phyloP scores from a whole-genome alignment of 1,140 invertebrate genomes.

The Prorops nasuta region DNA sequence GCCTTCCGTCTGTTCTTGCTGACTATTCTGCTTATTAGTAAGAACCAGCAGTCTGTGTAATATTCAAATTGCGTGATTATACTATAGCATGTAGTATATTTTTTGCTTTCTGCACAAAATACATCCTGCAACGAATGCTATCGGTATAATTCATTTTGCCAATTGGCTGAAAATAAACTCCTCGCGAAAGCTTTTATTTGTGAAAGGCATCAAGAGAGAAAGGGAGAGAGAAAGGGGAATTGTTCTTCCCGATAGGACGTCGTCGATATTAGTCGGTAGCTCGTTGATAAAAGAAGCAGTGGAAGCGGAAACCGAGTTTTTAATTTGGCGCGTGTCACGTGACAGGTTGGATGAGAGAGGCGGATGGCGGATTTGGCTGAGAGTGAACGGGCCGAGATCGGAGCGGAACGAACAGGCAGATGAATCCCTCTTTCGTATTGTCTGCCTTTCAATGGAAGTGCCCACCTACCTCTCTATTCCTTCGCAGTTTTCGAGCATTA shows the following conservation, averaged over 20 bases:
- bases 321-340: constrained; percentile 54
- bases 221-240: background rate
- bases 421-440: constrained; percentile 53
- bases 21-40: constrained; percentile 54
- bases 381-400: constrained; percentile 21
- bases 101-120: too few relatives aligned
- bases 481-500: constrained; percentile 48
- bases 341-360: constrained; percentile 46
- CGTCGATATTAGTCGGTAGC: constrained; percentile 30
- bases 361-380: constrained; percentile 26
- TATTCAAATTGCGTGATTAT: too few relatives aligned
- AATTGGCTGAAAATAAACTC: too few relatives aligned
- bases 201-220: background rate
- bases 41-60: too few relatives aligned
- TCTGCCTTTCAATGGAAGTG: constrained; percentile 54
- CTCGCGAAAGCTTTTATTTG: too few relatives aligned
- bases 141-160: too few relatives aligned
- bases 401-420: constrained; percentile 43
- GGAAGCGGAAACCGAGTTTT: constrained; percentile 49
- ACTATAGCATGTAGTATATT: too few relatives aligned
- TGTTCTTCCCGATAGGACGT: too few relatives aligned
- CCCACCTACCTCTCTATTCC: constrained; percentile 45
- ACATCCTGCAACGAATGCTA: too few relatives aligned
- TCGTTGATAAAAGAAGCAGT: constrained; percentile 42
- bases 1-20: constrained; percentile 48